Percentiles rank a stretch among this genome's conserved stretches.
Evolutionary conservation across 1,140 invertebrate species (phyloP).

Genomic region (Eueides isabella): DNA sequence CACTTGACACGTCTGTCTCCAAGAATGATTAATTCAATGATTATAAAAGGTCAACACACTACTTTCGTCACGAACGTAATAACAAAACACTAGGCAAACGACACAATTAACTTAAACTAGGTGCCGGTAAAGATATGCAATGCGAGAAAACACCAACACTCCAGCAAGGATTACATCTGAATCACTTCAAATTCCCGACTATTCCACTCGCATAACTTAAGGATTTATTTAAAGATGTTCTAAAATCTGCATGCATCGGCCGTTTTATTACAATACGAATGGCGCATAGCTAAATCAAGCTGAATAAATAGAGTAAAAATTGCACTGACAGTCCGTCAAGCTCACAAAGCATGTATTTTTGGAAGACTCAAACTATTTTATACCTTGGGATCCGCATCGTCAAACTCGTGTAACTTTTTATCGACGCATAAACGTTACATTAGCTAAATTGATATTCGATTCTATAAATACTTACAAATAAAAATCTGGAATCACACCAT

Average conservation of each 20-base stretch:
- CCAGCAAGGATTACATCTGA: conserved; percentile 42
- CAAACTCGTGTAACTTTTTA: conserved; percentile 55
- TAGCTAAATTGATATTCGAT: conserved; percentile 73
- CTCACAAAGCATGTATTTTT: conserved; percentile 61
- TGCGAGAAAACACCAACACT: conserved; percentile 58
- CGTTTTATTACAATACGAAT: conserved; percentile 76
- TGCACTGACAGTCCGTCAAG: conserved; percentile 77
- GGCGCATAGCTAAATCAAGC: conserved; percentile 78
- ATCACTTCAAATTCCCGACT: conserved; percentile 54
- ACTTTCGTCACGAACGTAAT: conserved; percentile 53
- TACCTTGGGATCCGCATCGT: conserved; percentile 66
- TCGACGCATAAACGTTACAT: conserved; percentile 63
- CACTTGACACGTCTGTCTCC: conserved; percentile 45
- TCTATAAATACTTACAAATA: conserved; percentile 83
- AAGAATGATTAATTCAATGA: conserved; percentile 35
- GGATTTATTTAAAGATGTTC: conserved; percentile 68
- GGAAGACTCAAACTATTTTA: conserved; percentile 49
- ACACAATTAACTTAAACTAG: conserved; percentile 60
- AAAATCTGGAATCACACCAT: conserved; percentile 83
- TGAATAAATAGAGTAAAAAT: conserved; percentile 80
- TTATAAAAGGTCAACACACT: conserved; percentile 44
- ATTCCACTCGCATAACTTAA: conserved; percentile 55
- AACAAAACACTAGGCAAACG: conserved; percentile 54
- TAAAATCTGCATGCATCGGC: conserved; percentile 66
- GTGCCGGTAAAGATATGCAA: conserved; percentile 65